These are phyloP conservation scores for Pimpla rufipes DNA, from an alignment of 2,888 invertebrate genomes.

Conservation along the genomic window DNA sequence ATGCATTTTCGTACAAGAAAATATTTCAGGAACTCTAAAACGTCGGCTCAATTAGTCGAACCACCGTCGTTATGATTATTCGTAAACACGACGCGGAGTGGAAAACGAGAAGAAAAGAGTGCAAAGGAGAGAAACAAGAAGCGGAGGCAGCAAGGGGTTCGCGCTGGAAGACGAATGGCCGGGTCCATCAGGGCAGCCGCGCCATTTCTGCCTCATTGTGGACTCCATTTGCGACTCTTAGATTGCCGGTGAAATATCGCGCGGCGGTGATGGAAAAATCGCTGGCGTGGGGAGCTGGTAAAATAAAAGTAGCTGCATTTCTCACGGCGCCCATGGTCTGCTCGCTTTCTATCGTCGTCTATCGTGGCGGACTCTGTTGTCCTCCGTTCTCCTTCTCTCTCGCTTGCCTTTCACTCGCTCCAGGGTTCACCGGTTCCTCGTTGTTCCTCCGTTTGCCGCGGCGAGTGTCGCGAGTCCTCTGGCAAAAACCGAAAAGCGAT, in stretches of 20 bases:
- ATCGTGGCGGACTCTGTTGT: constrained; percentile 35
- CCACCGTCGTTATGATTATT: not conserved
- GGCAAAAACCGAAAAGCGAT: constrained; percentile 83
- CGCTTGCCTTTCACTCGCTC: constrained; percentile 49
- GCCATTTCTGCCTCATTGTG: constrained; percentile 85
- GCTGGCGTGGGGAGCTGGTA: constrained; percentile 83
- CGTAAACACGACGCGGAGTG: not conserved
- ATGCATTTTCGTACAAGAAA: too few relatives aligned
- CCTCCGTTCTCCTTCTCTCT: constrained; percentile 13
- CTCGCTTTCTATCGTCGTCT: constrained; percentile 50
- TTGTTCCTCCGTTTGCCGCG: constrained; percentile 28
- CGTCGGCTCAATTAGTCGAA: not conserved
- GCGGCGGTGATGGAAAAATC: constrained; percentile 84
- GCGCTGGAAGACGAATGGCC: constrained; percentile 81
- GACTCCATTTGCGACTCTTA: constrained; percentile 85
- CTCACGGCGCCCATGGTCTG: constrained; percentile 74
- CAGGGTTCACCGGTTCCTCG: constrained; percentile 55
- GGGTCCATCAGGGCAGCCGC: constrained; percentile 81
- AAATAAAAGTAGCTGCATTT: constrained; percentile 85
- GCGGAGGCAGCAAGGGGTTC: constrained; percentile 57
- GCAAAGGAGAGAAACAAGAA: constrained; percentile 21
- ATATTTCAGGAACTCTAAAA: too few relatives aligned
- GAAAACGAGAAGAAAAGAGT: not conserved
- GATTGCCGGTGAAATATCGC: constrained; percentile 84
- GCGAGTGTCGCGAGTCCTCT: constrained; percentile 54